Percentiles rank a stretch among this genome's conserved stretches.
Evolutionary conservation across 2,888 invertebrate genomes (phyloP).

Genomic region (Ectobius pallidus): DNA sequence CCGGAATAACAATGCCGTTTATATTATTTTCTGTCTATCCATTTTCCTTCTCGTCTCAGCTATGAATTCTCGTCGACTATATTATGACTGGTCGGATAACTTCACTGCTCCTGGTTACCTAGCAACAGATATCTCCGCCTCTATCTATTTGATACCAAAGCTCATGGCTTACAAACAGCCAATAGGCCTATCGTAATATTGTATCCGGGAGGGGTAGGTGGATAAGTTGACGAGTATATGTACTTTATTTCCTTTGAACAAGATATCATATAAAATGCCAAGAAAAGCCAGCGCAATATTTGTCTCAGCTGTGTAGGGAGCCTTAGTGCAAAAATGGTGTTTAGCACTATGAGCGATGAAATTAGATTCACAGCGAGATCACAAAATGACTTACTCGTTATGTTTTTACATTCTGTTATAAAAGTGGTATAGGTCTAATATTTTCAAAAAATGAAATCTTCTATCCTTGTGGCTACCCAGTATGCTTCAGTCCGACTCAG

Average conservation of each 20-base stretch:
- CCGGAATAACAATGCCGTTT: slow-evolving; percentile 21
- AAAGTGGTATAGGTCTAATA: no score
- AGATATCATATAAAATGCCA: slow-evolving; percentile 1
- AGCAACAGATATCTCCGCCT: slow-evolving; percentile 30
- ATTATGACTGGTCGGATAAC: slow-evolving; percentile 19
- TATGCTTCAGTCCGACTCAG: no score
- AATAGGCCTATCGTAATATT: slow-evolving; percentile 30
- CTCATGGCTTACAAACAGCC: slow-evolving; percentile 32
- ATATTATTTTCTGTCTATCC: slow-evolving; percentile 26
- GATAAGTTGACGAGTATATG: slow-evolving; percentile 1
- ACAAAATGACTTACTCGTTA: no score
- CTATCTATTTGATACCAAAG: slow-evolving; percentile 24
- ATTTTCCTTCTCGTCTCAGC: slow-evolving; percentile 4
- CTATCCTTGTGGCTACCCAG: no score
- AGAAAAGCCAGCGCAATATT: background rate
- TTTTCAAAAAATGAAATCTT: no score
- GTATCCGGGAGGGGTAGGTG: background rate
- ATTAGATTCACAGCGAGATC: no score
- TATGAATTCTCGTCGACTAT: background rate
- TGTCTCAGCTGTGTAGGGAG: slow-evolving; percentile 10
- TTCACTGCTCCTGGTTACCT: slow-evolving; percentile 15
- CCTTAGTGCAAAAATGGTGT: no score
- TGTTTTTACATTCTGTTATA: no score
- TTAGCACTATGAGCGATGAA: no score
- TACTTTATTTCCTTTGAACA: slow-evolving; percentile 14